Evolutionary conservation across 2,113 vertebrate species (phyloP).

Genomic region (Oreotragus oreotragus): DNA sequence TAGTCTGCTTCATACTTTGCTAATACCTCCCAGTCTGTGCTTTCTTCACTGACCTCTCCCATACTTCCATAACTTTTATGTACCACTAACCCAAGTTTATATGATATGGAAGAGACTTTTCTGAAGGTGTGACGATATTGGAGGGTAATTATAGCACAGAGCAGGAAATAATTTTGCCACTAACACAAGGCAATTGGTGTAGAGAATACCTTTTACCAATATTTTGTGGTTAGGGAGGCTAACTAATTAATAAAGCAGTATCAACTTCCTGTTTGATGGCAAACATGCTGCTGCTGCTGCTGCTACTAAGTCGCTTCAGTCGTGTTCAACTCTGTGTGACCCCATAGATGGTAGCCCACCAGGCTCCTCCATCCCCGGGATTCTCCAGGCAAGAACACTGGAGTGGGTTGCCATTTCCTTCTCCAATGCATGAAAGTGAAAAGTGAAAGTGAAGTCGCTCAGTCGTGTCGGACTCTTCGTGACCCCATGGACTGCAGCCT

Average conservation of each 20-base stretch:
- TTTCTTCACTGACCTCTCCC: neutral
- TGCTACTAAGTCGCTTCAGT: too few relatives aligned
- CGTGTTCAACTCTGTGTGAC: rapidly evolving
- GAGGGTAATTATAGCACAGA: neutral
- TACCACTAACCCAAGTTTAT: neutral
- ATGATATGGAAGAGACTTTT: neutral
- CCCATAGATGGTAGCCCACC: too few relatives aligned
- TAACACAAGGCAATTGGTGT: neutral
- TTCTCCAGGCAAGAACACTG: too few relatives aligned
- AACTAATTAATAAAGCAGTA: neutral
- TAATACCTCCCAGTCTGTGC: neutral
- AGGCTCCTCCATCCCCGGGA: too few relatives aligned
- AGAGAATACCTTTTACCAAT: neutral
- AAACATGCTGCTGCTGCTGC: neutral
- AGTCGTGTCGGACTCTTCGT: rapidly evolving
- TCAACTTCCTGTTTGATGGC: neutral
- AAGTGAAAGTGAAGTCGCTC: too few relatives aligned
- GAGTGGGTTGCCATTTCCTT: too few relatives aligned
- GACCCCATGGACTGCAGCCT: too few relatives aligned
- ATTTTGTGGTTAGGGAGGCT: neutral
- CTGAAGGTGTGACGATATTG: neutral
- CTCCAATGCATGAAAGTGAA: too few relatives aligned
- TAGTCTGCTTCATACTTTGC: neutral
- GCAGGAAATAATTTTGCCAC: neutral
- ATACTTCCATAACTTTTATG: neutral